These are phyloP conservation scores for Struthidea cinerea DNA, from an alignment of 2,113 vertebrate genomes.

Conservation along the genomic window DNA sequence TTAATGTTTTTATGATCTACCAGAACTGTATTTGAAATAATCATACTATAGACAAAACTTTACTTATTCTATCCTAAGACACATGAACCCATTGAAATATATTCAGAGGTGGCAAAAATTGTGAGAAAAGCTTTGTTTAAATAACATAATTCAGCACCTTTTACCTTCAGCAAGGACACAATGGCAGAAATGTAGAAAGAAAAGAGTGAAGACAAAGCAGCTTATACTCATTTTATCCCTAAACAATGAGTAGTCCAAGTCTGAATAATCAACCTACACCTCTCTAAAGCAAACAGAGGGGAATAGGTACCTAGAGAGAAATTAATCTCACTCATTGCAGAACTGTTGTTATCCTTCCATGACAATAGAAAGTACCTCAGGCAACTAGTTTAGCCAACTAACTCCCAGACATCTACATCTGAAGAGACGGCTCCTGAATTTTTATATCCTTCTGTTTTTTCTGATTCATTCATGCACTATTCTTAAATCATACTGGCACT, in stretches of 20 bases:
- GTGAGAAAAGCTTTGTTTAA: background rate
- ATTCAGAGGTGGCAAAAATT: background rate
- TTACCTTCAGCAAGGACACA: background rate
- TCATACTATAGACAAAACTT: background rate
- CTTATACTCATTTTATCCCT: background rate
- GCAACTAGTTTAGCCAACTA: background rate
- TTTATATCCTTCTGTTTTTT: background rate
- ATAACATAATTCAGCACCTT: background rate
- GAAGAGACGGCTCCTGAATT: background rate
- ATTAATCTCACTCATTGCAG: background rate
- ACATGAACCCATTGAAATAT: background rate
- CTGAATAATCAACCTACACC: background rate
- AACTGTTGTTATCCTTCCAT: background rate
- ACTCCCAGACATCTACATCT: background rate
- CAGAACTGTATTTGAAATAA: background rate
- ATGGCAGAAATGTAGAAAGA: background rate
- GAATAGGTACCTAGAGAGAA: background rate
- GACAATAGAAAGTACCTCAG: background rate
- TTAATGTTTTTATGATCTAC: background rate
- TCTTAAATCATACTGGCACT: background rate
- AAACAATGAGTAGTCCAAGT: background rate
- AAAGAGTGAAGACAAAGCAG: background rate
- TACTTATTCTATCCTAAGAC: background rate
- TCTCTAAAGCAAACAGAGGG: background rate
- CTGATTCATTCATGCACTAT: background rate